These are phyloP conservation scores for Cotesia vestalis DNA, from an alignment of 1,140 invertebrate genomes.

Conservation along the genomic window DNA sequence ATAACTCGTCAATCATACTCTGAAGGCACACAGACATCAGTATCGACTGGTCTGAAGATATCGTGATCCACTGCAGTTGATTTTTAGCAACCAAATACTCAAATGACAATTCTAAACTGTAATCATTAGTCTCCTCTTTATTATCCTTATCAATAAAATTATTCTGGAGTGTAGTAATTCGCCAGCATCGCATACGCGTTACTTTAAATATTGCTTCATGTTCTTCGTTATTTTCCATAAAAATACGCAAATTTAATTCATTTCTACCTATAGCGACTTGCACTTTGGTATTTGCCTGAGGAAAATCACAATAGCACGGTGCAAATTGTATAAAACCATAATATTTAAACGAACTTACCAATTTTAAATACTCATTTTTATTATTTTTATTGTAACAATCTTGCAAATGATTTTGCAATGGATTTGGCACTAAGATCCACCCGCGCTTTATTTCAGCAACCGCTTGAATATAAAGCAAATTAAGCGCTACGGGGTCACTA, in stretches of 20 bases:
- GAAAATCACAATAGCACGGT: constrained; percentile 81
- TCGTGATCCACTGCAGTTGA: constrained; percentile 90
- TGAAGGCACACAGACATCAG: constrained; percentile 95
- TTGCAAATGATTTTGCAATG: constrained; percentile 75
- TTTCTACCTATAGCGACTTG: constrained; percentile 79
- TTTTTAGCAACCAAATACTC: constrained; percentile 96
- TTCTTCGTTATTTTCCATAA: constrained; percentile 56
- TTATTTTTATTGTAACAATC: constrained; percentile 77
- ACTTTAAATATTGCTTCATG: constrained; percentile 88
- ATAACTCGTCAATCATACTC: constrained; percentile 92
- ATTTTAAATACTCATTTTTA: constrained; percentile 87
- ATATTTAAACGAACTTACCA: constrained; percentile 82
- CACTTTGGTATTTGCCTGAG: constrained; percentile 72
- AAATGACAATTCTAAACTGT: constrained; percentile 85
- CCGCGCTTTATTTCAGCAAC: constrained; percentile 85
- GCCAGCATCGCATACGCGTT: constrained; percentile 95
- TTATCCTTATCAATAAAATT: constrained; percentile 52
- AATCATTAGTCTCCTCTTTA: constrained; percentile 52
- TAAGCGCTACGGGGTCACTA: constrained; percentile 81
- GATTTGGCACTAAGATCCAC: constrained; percentile 81
- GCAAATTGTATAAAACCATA: constrained; percentile 90
- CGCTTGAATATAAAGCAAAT: constrained; percentile 89
- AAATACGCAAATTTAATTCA: constrained; percentile 77
- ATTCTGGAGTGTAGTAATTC: constrained; percentile 86
- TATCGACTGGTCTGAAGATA: constrained; percentile 90